Evolutionary conservation across 2,797 vertebrate species (phyloP), one percentile per base, ranked within the genome.

Genomic region (Lateolabrax maculatus): DNA sequence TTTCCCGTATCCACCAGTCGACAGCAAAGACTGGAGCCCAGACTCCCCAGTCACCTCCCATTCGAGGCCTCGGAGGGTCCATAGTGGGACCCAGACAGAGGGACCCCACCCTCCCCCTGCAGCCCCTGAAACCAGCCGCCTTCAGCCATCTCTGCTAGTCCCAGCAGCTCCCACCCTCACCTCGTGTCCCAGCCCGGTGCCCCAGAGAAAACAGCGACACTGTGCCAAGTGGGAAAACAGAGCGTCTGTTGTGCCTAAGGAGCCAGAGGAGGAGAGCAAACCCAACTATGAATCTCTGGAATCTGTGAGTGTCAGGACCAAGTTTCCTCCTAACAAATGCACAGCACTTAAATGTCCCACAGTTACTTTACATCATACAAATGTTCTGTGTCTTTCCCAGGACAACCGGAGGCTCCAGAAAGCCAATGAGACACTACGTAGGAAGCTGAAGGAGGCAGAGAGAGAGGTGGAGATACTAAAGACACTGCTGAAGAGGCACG

Each of bases 191-290:
- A 99, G 97, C 90, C 98, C 98, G 0, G 46, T 98, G 73, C 94
- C 96, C 49, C 90, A 95, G 75, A 95, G 97, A 37, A 98, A 94
- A 91, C 95, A 93, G 88, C 95, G 96, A 69, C 94, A 96, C 0
- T 99, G 96, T 65, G 97, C 95, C 87, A 97, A 97, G 88, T 99
- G 98, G 98, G 98, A 98, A 86, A 99, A 98, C 93, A 96, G 97
- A 89, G 95, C 95, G 7, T 96, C 95, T 58, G 44, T 90, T 18
- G 84, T 94, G 71, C 89, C 88, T 5, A 96, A 95, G 83, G 96
- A 96, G 65, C 53, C 77, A 4, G 87, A 91, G 10, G 93, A 94
- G n/a, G 91, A 92, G 6, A 77, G 36, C 87, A 97, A 95, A 91
- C 93, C 94, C 2, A 94, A 92, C 19, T 96, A 95, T 56, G 96